Percentiles rank a stretch among this genome's conserved stretches.
Evolutionary conservation across 2,888 invertebrate species (phyloP).

Genomic region (Euplexia lucipara): DNA sequence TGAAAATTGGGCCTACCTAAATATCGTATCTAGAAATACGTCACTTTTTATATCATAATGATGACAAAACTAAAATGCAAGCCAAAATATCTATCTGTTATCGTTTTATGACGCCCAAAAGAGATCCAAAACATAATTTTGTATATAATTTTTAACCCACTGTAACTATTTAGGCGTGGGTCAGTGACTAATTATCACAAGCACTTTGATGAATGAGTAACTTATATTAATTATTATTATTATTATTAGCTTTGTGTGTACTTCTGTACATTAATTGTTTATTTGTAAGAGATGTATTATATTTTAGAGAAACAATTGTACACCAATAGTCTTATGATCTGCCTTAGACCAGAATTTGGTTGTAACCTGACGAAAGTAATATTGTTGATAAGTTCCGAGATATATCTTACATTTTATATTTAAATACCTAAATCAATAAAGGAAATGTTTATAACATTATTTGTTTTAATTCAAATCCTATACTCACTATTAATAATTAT

Average conservation of each 20-base stretch:
- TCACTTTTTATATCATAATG: background rate
- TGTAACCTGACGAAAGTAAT: conserved; percentile 33
- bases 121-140: background rate
- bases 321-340: conserved; percentile 51
- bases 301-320: conserved; percentile 46
- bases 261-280: conserved; percentile 20
- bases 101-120: background rate
- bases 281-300: conserved; percentile 40
- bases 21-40: background rate
- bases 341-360: conserved; percentile 37
- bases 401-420: conserved; percentile 36
- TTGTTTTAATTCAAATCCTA: conserved; percentile 5
- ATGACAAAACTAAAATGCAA: background rate
- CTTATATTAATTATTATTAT: conserved; percentile 9
- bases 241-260: conserved; percentile 42
- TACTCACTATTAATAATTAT: no score
- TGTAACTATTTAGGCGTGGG: background rate
- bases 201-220: conserved; percentile 1
- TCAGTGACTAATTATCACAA: conserved; percentile 19
- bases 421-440: conserved; percentile 55
- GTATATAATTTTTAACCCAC: conserved; percentile 11
- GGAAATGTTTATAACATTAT: conserved; percentile 22
- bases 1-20: background rate
- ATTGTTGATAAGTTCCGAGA: conserved; percentile 44
- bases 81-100: conserved; percentile 4